These are phyloP conservation scores for Penaeus indicus DNA, from an alignment of 1,140 invertebrate genomes.

Conservation along the genomic window DNA sequence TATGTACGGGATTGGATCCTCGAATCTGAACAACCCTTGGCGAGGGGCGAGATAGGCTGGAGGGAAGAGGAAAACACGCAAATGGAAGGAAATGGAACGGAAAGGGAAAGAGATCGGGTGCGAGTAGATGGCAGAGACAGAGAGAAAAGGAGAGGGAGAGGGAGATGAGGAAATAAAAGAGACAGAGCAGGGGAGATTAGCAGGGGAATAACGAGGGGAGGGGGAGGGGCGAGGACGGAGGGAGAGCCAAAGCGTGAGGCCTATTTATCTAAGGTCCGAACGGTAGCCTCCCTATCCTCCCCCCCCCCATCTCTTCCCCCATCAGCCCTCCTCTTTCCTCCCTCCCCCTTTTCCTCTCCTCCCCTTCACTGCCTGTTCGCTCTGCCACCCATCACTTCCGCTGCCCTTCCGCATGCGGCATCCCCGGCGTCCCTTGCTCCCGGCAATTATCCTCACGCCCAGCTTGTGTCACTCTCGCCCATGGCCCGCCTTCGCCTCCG, in stretches of 20 bases:
- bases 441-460: no score
- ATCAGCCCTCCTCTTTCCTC: background rate
- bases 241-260: conserved; percentile 7
- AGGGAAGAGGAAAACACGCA: background rate
- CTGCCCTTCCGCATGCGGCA: no score
- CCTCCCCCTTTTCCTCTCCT: background rate
- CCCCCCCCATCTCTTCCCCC: background rate
- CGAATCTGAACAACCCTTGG: no score
- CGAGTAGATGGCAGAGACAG: background rate
- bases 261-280: no score
- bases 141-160: background rate
- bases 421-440: no score
- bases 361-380: background rate
- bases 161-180: background rate
- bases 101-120: background rate
- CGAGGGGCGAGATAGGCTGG: background rate
- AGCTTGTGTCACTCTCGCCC: background rate
- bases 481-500: background rate
- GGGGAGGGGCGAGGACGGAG: background rate
- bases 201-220: background rate
- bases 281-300: background rate
- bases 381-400: no score
- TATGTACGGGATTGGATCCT: no score
- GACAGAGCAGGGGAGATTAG: background rate
- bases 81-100: background rate